These are phyloP conservation scores for Coelinius sp. DNA, from an alignment of 2,888 invertebrate genomes.

Conservation along the genomic window DNA sequence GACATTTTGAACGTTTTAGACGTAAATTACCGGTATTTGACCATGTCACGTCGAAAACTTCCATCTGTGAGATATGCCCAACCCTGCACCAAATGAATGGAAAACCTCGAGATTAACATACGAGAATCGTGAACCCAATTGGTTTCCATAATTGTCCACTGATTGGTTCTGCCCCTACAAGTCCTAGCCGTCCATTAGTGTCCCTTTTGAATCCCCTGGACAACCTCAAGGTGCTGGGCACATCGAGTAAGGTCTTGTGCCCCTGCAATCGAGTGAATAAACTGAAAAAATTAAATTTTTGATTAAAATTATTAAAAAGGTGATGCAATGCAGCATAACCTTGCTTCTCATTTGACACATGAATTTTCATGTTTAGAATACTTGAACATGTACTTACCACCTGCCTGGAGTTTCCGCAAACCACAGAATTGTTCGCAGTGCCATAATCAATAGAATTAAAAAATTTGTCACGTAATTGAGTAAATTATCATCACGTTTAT, in stretches of 20 bases:
- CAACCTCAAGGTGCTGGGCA: constrained; percentile 49
- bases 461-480: background rate
- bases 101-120: constrained; percentile 64
- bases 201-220: constrained; percentile 53
- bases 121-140: constrained; percentile 77
- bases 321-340: constrained; percentile 28
- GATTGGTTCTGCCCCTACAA: constrained; percentile 71
- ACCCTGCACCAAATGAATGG: no score
- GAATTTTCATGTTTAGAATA: background rate
- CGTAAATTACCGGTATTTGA: background rate
- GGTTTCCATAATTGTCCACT: constrained; percentile 75
- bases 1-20: no score
- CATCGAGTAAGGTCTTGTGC: constrained; percentile 50
- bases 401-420: constrained; percentile 51
- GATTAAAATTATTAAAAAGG: constrained; percentile 30
- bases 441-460: constrained; percentile 48
- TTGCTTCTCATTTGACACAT: no score
- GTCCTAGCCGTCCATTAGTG: constrained; percentile 50
- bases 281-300: constrained; percentile 47
- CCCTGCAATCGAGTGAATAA: constrained; percentile 54
- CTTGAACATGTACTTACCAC: constrained; percentile 52
- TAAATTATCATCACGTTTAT: background rate
- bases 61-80: constrained; percentile 9
- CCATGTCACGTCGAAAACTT: no score
- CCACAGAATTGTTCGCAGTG: constrained; percentile 52